These are phyloP conservation scores for Galagoides demidoff DNA, from an alignment of 2,797 vertebrate genomes.

Conservation along the genomic window DNA sequence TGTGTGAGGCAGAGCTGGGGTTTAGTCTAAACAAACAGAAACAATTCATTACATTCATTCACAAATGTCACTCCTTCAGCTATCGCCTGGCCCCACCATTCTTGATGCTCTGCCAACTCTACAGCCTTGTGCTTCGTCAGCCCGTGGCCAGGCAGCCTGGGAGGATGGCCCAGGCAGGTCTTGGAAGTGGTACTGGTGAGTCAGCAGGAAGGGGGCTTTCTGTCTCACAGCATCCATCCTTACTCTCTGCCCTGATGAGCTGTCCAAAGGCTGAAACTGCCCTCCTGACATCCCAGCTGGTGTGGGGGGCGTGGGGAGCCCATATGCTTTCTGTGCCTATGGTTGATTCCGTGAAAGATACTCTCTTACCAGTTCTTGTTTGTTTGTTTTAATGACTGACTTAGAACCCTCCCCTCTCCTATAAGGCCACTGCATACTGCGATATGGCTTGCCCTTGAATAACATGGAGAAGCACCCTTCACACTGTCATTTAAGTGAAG, in stretches of 20 bases:
- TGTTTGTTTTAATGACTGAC: neutral
- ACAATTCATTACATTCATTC: conserved; percentile 53
- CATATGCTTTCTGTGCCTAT: conserved; percentile 24
- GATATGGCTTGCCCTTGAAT: neutral
- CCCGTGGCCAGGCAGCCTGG: neutral
- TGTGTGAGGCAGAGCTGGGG: neutral
- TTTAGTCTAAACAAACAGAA: conserved; percentile 59
- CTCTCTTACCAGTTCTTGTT: neutral
- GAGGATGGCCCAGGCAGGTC: conserved; percentile 12
- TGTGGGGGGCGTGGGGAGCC: neutral
- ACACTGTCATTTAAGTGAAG: neutral
- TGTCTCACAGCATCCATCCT: neutral
- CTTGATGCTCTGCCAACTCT: conserved; percentile 38
- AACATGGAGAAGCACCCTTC: neutral
- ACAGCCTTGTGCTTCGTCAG: neutral
- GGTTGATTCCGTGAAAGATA: conserved; percentile 50
- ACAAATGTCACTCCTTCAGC: conserved; percentile 3
- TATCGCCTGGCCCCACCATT: neutral
- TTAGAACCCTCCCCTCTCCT: neutral
- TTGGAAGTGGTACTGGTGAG: neutral
- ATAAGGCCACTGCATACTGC: neutral
- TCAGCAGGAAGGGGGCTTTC: neutral
- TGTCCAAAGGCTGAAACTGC: neutral
- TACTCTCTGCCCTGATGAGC: conserved; percentile 26
- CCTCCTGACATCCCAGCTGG: conserved; percentile 46